Evolutionary conservation across 1,140 invertebrate genomes (phyloP).

Genomic region (Drosophila sturtevanti): DNA sequence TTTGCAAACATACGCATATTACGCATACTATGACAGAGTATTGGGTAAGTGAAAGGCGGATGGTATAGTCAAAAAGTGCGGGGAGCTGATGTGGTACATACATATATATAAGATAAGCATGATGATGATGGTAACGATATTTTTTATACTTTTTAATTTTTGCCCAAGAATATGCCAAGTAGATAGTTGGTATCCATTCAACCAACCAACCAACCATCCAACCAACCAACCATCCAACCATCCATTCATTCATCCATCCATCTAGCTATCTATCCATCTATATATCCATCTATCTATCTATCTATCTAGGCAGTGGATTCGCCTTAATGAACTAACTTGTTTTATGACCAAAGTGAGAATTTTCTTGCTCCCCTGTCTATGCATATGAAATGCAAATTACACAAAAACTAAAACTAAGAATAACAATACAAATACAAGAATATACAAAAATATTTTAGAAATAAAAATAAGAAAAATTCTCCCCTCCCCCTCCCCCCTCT

Average conservation of each 20-base stretch:
- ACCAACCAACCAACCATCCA: too few relatives aligned
- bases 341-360: constrained; percentile 13
- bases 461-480: too few relatives aligned
- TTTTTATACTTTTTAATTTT: too few relatives aligned
- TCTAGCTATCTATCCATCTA: too few relatives aligned
- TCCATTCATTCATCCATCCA: too few relatives aligned
- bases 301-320: neutral
- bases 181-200: neutral
- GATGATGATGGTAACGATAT: neutral
- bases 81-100: constrained; percentile 57
- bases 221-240: too few relatives aligned
- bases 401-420: constrained; percentile 64
- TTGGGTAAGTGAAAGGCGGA: neutral
- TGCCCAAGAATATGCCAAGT: neutral
- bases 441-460: constrained; percentile 1
- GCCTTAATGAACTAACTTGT: constrained; percentile 20
- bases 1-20: constrained; percentile 56
- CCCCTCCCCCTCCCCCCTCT: too few relatives aligned
- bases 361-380: constrained; percentile 41
- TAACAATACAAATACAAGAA: constrained; percentile 21
- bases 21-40: constrained; percentile 31
- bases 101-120: neutral
- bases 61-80: too few relatives aligned
- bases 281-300: too few relatives aligned
- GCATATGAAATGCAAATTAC: constrained; percentile 56